Evolutionary conservation across 2,888 invertebrate species (phyloP).

Genomic region (Apamea epomidion): DNA sequence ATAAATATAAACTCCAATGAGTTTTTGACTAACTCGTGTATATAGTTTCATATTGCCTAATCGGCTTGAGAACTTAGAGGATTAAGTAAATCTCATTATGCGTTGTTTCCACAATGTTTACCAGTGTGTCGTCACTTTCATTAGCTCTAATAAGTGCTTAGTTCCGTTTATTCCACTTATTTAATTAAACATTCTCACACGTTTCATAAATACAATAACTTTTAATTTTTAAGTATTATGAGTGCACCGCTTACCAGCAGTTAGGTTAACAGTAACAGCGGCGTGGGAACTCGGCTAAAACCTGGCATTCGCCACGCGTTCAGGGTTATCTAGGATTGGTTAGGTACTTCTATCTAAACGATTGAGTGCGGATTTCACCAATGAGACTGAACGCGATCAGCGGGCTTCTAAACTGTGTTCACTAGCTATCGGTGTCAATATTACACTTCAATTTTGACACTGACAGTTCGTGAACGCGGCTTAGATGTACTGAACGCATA

Average conservation of each 20-base stretch:
- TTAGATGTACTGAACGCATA: neutral
- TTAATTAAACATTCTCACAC: slow-evolving; percentile 90
- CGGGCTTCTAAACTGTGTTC: too few species aligned
- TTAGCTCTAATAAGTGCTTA: slow-evolving; percentile 76
- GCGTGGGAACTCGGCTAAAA: slow-evolving; percentile 88
- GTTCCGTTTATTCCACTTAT: slow-evolving; percentile 87
- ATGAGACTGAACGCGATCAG: neutral
- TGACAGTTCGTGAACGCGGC: neutral
- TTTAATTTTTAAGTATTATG: slow-evolving; percentile 89
- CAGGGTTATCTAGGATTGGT: slow-evolving; percentile 49
- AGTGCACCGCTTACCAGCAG: slow-evolving; percentile 87
- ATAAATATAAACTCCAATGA: slow-evolving; percentile 38
- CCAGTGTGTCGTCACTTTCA: slow-evolving; percentile 82
- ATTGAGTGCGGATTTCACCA: neutral
- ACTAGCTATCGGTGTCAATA: too few species aligned
- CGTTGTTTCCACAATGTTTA: slow-evolving; percentile 70
- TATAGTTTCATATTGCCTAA: slow-evolving; percentile 65
- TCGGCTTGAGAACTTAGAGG: slow-evolving; percentile 75
- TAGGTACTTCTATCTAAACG: neutral
- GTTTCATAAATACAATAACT: slow-evolving; percentile 88
- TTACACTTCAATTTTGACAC: neutral
- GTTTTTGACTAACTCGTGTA: slow-evolving; percentile 43
- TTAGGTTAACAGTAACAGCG: slow-evolving; percentile 88
- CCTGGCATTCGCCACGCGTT: slow-evolving; percentile 72
- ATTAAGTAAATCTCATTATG: slow-evolving; percentile 75